These are phyloP conservation scores for Leucosticte australis DNA, from an alignment of 2,113 vertebrate species.

Conservation along the genomic window DNA sequence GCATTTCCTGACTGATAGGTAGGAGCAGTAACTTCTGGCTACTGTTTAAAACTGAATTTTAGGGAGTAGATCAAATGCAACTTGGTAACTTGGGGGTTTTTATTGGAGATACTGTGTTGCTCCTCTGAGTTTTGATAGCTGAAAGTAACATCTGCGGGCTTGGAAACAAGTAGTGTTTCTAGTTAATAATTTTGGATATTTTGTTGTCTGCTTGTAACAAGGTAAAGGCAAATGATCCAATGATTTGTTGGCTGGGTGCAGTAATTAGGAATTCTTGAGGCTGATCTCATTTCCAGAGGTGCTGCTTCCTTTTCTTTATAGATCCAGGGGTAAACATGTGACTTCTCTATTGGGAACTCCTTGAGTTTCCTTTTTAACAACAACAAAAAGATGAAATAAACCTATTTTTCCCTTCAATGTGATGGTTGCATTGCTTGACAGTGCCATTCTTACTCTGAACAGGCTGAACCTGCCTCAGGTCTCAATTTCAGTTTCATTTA, in stretches of 20 bases:
- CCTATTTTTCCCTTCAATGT: rapidly evolving
- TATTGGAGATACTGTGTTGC: neutral
- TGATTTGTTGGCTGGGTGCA: neutral
- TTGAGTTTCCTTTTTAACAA: neutral
- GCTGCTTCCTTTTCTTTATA: neutral
- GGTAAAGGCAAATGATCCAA: neutral
- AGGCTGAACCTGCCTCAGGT: neutral
- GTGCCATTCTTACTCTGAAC: neutral
- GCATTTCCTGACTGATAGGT: neutral
- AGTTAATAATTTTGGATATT: neutral
- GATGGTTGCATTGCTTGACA: neutral
- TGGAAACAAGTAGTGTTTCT: neutral
- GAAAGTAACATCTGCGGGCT: neutral
- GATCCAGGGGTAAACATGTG: neutral
- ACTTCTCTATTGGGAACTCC: neutral
- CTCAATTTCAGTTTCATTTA: neutral
- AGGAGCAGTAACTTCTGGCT: neutral
- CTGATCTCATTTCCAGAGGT: neutral
- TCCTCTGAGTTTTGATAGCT: neutral
- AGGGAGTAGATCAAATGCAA: neutral
- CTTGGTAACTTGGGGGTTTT: neutral
- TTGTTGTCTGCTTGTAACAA: neutral
- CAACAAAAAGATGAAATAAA: neutral
- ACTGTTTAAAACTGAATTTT: neutral
- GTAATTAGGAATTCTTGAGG: neutral